A percentile compares a stretch with the other conserved stretches of the same genome.
These are phyloP conservation scores for Penelope pileata DNA, from an alignment of 2,113 vertebrate species.

Conservation along the genomic window DNA sequence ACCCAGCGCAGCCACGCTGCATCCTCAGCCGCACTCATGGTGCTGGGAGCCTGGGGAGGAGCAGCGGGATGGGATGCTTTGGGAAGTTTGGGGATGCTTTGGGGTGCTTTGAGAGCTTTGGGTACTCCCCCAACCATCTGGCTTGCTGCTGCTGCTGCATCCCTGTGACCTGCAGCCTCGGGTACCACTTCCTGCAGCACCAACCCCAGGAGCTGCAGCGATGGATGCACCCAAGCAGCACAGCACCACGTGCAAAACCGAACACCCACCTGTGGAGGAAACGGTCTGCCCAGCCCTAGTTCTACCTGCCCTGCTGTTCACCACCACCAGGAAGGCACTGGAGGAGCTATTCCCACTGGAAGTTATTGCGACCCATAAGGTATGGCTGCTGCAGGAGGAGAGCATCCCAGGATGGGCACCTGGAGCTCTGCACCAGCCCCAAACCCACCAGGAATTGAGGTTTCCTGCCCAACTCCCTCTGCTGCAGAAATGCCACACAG, in stretches of 20 bases:
- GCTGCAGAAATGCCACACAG: too few relatives aligned
- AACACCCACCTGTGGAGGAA: neutral
- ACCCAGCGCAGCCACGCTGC: conserved; percentile 88
- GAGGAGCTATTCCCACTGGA: neutral
- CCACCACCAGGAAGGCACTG: accelerated
- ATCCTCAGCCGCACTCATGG: conserved; percentile 80
- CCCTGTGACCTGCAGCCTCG: too few relatives aligned
- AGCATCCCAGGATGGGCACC: neutral
- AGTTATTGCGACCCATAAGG: too few relatives aligned
- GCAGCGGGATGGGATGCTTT: neutral
- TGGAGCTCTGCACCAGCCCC: neutral
- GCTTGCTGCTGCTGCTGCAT: too few relatives aligned
- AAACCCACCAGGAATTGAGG: neutral
- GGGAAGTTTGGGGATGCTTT: neutral
- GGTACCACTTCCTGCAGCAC: too few relatives aligned
- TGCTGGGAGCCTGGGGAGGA: neutral
- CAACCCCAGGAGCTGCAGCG: too few relatives aligned
- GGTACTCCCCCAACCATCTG: too few relatives aligned
- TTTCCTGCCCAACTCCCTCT: neutral
- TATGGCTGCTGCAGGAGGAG: accelerated
- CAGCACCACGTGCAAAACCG: neutral
- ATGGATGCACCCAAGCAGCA: accelerated
- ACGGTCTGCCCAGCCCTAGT: neutral
- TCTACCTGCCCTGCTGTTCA: too few relatives aligned
- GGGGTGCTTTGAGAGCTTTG: too few relatives aligned